Evolutionary conservation across 2,797 vertebrate species (phyloP), one percentile per base, ranked within the genome.

Genomic region (Taeniopygia guttata): DNA sequence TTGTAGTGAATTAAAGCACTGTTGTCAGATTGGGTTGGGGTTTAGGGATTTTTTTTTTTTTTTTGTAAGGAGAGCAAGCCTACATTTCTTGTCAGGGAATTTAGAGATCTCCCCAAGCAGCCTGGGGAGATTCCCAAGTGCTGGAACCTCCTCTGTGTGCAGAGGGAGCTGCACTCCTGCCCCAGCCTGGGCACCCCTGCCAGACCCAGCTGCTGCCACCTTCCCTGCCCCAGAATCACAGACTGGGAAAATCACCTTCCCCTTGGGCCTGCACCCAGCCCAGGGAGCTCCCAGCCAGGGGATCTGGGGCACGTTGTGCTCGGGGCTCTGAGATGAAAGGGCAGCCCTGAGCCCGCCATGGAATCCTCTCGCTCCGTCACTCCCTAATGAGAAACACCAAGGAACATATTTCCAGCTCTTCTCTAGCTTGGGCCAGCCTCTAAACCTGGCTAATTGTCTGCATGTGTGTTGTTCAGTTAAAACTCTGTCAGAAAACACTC

Each of bases 361-460:
- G 93, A 90, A 91, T 81, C 77, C 72, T 80, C 92, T 48, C 85
- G 62, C 69, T 34, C 70, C 72, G 30, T 85, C 54, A 43, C 4
- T 27, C 55, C 27, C 59, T 96, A 95, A 96, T 91, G 89, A 94
- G 89, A 95, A 96, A 92, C 87, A 90, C 75, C 32, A n/a, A 60
- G 81, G 54, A 93, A 81, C 68, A 34, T 2, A 32, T 81, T 96
- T 79, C 91, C 77, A 94, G 74, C 72, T 91, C 87, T 76, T 93
- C 94, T 66, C 63, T 16, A 36, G n/a, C 30, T 42, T 88, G 93
- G 92, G 93, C 68, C 72, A 76, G 17, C 64, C 86, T 79, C 74
- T 91, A 62, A 90, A 87, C 7, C 23, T 77, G 54, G 17, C 75
- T 97, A 94, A 97, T 97, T 94, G 91, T 96, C 90, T 90, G 64